A percentile compares a stretch with the other conserved stretches of the same genome.
These are phyloP conservation scores for Kryptolebias marmoratus DNA, from an alignment of 2,113 vertebrate genomes.

Conservation along the genomic window DNA sequence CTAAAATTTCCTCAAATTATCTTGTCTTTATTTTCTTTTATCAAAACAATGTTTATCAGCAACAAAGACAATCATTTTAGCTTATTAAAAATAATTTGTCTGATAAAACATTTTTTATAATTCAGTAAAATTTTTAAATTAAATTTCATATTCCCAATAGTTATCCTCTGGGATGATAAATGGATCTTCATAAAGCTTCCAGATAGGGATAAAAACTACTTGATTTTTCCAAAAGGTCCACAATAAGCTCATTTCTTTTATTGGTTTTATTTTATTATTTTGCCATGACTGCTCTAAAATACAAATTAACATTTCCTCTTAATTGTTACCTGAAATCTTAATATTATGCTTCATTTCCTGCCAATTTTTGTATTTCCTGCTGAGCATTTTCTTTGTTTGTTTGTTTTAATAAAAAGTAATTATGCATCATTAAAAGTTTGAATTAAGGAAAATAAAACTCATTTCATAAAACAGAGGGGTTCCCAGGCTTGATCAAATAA, in stretches of 20 bases:
- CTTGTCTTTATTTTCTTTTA: background rate
- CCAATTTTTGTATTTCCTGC: background rate
- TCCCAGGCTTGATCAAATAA: background rate
- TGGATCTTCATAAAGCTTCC: too few relatives aligned
- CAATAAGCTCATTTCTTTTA: background rate
- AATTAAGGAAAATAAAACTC: background rate
- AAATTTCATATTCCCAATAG: too few relatives aligned
- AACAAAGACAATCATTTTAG: too few relatives aligned
- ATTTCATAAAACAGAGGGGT: background rate
- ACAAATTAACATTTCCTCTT: background rate
- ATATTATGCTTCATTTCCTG: background rate
- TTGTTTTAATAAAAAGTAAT: slow-evolving; percentile 7
- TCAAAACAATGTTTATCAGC: background rate
- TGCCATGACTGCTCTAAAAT: background rate
- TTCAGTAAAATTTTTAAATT: too few relatives aligned
- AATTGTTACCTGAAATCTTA: background rate
- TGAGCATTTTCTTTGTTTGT: background rate
- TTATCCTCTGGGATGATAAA: too few relatives aligned
- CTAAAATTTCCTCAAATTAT: background rate
- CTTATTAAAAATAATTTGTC: too few relatives aligned
- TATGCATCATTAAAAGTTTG: background rate
- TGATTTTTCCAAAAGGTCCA: background rate
- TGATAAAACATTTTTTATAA: too few relatives aligned
- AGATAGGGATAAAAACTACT: background rate
- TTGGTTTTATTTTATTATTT: background rate